A percentile compares a stretch with the other conserved stretches of the same genome.
phyloP scores from a whole-genome alignment of 2,113 vertebrate genomes.

The Lathamus discolor region DNA sequence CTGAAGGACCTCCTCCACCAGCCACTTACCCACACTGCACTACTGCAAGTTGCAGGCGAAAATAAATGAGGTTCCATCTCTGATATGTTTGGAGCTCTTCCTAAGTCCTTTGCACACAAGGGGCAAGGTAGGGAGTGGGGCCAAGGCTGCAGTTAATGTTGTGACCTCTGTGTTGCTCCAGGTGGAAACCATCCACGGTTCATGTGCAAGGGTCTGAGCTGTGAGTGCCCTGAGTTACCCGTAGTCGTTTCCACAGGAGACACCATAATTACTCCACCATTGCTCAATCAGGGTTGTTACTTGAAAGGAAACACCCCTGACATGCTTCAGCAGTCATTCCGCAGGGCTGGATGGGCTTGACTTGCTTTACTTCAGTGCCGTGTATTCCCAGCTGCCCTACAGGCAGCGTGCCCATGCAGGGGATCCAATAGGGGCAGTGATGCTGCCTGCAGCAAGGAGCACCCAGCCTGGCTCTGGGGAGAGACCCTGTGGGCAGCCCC shows the following conservation, averaged over 20 bases:
- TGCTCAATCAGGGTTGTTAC: not conserved
- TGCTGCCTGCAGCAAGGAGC: accelerated
- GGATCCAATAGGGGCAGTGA: not conserved
- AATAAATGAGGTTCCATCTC: not conserved
- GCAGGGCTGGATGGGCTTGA: not conserved
- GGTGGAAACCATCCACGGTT: not conserved
- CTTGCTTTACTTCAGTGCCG: not conserved
- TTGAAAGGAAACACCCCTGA: not conserved
- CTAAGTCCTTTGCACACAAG: not conserved
- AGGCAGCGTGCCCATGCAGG: accelerated
- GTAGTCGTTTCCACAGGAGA: accelerated
- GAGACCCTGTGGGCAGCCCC: not conserved
- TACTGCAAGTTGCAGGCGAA: not conserved
- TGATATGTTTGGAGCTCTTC: not conserved
- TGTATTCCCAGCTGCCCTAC: not conserved
- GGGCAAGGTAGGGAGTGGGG: not conserved
- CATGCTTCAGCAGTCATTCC: not conserved
- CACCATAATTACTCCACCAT: not conserved
- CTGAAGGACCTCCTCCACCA: not conserved
- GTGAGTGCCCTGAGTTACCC: not conserved
- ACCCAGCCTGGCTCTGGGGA: not conserved
- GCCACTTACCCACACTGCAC: not conserved
- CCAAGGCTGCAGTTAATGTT: accelerated
- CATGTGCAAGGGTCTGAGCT: not conserved
- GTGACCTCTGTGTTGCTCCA: accelerated